Evolutionary conservation across 2,113 vertebrate genomes (phyloP).

Genomic region (Channa argus): DNA sequence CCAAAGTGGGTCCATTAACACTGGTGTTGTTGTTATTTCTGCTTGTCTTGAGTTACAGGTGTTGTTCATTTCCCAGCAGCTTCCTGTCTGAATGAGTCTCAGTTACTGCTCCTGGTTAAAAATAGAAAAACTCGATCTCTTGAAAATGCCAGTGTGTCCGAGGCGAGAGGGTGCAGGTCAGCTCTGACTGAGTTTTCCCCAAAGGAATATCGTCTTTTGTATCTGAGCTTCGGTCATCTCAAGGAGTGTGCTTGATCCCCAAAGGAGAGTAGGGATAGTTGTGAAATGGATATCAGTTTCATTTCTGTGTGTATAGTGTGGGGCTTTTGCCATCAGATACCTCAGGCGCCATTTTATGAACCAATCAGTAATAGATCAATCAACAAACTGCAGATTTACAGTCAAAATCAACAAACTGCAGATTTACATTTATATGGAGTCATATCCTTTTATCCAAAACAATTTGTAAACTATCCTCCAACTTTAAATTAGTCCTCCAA

Average conservation of each 20-base stretch:
- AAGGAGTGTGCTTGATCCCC: neutral
- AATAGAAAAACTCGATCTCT: slow-evolving; percentile 60
- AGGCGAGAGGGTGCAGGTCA: slow-evolving; percentile 8
- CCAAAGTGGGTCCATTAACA: neutral
- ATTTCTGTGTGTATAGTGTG: neutral
- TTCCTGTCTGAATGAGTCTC: slow-evolving; percentile 40
- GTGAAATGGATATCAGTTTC: slow-evolving; percentile 18
- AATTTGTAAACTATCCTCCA: too few relatives aligned
- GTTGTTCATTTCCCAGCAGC: slow-evolving; percentile 23
- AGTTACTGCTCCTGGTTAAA: slow-evolving; percentile 44
- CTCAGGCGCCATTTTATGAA: too few relatives aligned
- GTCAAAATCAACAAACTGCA: too few relatives aligned
- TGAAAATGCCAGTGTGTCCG: slow-evolving; percentile 1
- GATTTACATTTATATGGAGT: too few relatives aligned
- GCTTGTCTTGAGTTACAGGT: slow-evolving; percentile 22
- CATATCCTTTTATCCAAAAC: too few relatives aligned
- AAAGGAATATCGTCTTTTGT: slow-evolving; percentile 56
- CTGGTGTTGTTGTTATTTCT: neutral
- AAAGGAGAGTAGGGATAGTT: slow-evolving; percentile 4
- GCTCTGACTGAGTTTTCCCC: slow-evolving; percentile 13
- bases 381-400: too few relatives aligned
- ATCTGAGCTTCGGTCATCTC: neutral
- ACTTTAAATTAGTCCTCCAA: too few relatives aligned
- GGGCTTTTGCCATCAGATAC: too few relatives aligned
- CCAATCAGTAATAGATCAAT: too few relatives aligned